These are phyloP conservation scores for Eulithis prunata DNA, from an alignment of 2,888 invertebrate species.

Conservation along the genomic window DNA sequence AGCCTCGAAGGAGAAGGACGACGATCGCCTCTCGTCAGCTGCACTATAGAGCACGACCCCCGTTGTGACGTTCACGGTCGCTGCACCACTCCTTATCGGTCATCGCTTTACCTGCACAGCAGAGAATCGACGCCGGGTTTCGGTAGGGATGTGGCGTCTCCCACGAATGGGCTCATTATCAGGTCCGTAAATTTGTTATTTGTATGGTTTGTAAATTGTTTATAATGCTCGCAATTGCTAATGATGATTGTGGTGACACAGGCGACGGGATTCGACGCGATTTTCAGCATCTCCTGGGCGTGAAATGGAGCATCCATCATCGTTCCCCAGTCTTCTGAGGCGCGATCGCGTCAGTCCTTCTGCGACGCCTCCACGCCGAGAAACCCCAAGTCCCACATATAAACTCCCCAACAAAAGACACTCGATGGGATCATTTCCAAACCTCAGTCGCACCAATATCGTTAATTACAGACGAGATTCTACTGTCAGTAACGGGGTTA, in stretches of 20 bases:
- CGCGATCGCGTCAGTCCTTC: slow-evolving; percentile 83
- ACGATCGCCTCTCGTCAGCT: slow-evolving; percentile 74
- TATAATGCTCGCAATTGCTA: slow-evolving; percentile 16
- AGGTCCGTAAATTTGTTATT: slow-evolving; percentile 59
- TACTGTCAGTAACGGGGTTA: slow-evolving; percentile 63
- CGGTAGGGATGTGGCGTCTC: slow-evolving; percentile 81
- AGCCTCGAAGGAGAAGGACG: slow-evolving; percentile 82
- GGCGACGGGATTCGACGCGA: slow-evolving; percentile 85
- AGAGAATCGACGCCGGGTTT: slow-evolving; percentile 84
- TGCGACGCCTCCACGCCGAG: slow-evolving; percentile 76
- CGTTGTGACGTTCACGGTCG: slow-evolving; percentile 90
- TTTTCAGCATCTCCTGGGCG: slow-evolving; percentile 83
- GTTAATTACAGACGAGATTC: slow-evolving; percentile 78
- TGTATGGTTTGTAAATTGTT: neutral
- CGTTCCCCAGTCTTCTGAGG: slow-evolving; percentile 87
- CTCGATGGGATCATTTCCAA: slow-evolving; percentile 77
- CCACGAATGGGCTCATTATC: slow-evolving; percentile 77
- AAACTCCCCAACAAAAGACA: slow-evolving; percentile 69
- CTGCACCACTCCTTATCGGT: slow-evolving; percentile 73
- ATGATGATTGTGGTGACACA: slow-evolving; percentile 58
- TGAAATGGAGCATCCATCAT: slow-evolving; percentile 88
- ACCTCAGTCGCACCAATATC: slow-evolving; percentile 67
- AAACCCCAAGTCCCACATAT: slow-evolving; percentile 77
- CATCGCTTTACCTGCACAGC: slow-evolving; percentile 76
- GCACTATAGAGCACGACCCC: slow-evolving; percentile 83